Percentiles rank a stretch among this genome's conserved stretches.
phyloP scores from a whole-genome alignment of 35 echinoderm and acorn worm species.

The Heliocidaris erythrogramma region DNA sequence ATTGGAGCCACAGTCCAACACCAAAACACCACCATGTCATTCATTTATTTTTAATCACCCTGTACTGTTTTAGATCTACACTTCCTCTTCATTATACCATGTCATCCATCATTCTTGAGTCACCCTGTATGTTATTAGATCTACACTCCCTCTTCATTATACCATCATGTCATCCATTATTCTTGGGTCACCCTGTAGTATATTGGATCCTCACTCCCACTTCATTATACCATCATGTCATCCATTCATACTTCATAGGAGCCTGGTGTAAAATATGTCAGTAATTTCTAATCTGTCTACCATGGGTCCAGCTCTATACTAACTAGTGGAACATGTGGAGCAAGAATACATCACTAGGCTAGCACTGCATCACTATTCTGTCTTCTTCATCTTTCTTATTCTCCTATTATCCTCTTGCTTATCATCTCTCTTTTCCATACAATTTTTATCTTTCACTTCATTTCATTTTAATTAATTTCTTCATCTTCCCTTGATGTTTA shows the following conservation, averaged over 20 bases:
- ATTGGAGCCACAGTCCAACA: too few species aligned
- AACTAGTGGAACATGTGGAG: neutral
- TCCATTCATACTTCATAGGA: slow-evolving; percentile 31
- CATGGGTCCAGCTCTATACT: neutral
- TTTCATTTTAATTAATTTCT: neutral
- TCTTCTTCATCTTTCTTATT: neutral
- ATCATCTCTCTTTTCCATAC: too few species aligned
- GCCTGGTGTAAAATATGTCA: slow-evolving; percentile 35
- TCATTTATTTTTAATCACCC: neutral
- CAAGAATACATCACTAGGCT: neutral
- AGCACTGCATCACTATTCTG: neutral
- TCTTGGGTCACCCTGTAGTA: neutral
- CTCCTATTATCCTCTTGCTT: too few species aligned
- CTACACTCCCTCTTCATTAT: too few species aligned
- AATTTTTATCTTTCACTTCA: too few species aligned
- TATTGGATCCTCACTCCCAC: neutral
- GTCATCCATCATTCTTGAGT: neutral
- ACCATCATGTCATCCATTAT: too few species aligned
- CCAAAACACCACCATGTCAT: neutral
- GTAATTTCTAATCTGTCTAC: slow-evolving; percentile 38
- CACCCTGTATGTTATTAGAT: too few species aligned
- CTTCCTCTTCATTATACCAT: neutral
- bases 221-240: slow-evolving; percentile 46
- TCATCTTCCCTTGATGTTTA: too few species aligned
- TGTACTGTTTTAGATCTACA: neutral